A percentile compares a stretch with the other conserved stretches of the same genome.
Conservation (phyloP, 2,797 vertebrate genomes). For the Oryzias sinensis region DNA sequence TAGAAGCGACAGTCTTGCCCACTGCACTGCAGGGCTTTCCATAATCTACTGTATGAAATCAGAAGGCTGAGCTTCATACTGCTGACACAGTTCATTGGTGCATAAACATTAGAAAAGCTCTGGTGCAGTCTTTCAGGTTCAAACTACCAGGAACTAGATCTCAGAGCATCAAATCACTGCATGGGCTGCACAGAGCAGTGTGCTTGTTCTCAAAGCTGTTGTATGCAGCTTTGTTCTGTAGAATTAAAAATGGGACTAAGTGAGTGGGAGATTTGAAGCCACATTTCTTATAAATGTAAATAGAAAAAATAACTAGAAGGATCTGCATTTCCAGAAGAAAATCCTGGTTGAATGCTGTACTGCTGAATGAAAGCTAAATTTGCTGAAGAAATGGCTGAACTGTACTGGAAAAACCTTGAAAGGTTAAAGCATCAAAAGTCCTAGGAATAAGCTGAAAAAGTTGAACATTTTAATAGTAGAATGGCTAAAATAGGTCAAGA, state of each 20-base stretch:
- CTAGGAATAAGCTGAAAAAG: no score
- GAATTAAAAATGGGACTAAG: constrained; percentile 4
- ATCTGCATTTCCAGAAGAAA: no score
- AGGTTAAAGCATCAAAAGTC: no score
- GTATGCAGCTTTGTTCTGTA: not conserved
- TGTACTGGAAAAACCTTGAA: no score
- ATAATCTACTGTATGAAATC: constrained; percentile 24
- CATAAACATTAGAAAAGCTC: constrained; percentile 10
- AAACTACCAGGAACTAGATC: constrained; percentile 13
- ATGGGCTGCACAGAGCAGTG: constrained; percentile 1
- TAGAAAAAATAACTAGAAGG: no score
- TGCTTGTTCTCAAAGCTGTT: constrained; percentile 4
- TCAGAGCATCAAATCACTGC: constrained; percentile 2
- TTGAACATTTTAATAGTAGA: no score
- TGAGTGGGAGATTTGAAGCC: not conserved
- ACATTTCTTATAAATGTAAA: no score
- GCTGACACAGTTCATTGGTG: constrained; percentile 14
- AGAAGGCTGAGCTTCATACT: constrained; percentile 17
- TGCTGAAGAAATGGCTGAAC: no score
- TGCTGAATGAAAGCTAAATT: no score
- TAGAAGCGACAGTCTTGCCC: not conserved
- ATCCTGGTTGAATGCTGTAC: no score
- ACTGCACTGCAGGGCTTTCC: constrained; percentile 19
- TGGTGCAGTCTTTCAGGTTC: constrained; percentile 22
- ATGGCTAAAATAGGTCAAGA: no score